Percentiles rank a stretch among this genome's conserved stretches.
Evolutionary conservation across 1,140 invertebrate genomes (phyloP).

Genomic region (Monomorium pharaonis): DNA sequence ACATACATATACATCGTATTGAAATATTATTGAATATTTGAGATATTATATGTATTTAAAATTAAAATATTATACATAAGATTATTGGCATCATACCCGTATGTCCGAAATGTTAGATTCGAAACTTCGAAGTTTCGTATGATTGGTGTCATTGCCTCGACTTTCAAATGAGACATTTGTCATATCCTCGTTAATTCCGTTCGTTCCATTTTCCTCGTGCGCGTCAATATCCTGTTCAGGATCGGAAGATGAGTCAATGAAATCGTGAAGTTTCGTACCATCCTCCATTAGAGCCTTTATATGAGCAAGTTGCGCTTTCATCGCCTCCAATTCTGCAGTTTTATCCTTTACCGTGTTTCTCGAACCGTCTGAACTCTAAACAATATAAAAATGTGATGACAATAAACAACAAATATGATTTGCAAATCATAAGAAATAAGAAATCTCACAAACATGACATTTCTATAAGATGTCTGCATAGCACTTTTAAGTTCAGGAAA

Average conservation of each 20-base stretch:
- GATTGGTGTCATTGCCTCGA: slow-evolving; percentile 68
- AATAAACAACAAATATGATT: background rate
- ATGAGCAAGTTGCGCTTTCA: slow-evolving; percentile 81
- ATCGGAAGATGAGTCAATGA: slow-evolving; percentile 69
- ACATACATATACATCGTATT: background rate
- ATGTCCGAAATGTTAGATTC: slow-evolving; percentile 75
- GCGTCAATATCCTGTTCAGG: slow-evolving; percentile 69
- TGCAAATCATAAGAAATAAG: background rate
- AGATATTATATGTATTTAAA: no score
- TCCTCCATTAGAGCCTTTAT: slow-evolving; percentile 81
- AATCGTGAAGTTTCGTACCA: slow-evolving; percentile 73
- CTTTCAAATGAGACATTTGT: slow-evolving; percentile 68
- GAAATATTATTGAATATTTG: no score
- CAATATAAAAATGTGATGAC: background rate
- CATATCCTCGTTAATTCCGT: slow-evolving; percentile 59
- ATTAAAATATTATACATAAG: no score
- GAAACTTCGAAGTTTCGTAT: slow-evolving; percentile 65
- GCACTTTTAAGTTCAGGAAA: background rate
- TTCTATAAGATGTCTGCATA: background rate
- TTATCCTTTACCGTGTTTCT: slow-evolving; percentile 77
- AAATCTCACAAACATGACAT: background rate
- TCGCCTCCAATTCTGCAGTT: slow-evolving; percentile 78
- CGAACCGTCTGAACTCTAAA: slow-evolving; percentile 76
- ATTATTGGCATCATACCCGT: slow-evolving; percentile 67
- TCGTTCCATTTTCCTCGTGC: slow-evolving; percentile 59